Evolutionary conservation across 2,888 invertebrate species (phyloP).

Genomic region (Congeria kusceri): DNA sequence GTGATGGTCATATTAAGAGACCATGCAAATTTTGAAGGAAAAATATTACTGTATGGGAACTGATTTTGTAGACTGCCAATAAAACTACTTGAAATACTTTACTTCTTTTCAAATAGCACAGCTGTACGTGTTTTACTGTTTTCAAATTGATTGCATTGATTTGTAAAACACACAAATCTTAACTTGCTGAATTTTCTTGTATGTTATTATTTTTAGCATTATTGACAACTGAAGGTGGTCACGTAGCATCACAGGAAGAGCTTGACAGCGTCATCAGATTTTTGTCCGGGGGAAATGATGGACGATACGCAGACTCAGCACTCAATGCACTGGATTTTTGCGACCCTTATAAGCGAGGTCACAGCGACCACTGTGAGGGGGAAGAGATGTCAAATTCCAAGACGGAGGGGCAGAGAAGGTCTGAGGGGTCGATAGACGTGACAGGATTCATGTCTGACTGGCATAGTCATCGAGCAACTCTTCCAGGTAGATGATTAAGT

Average conservation of each 20-base stretch:
- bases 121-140: too few species aligned
- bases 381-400: not conserved
- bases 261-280: conserved; percentile 82
- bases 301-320: conserved; percentile 43
- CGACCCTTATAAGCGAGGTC: not conserved
- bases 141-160: too few species aligned
- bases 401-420: conserved; percentile 71
- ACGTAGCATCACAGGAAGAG: conserved; percentile 81
- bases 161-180: too few species aligned
- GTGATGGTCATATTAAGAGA: too few species aligned
- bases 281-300: conserved; percentile 72
- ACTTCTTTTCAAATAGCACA: too few species aligned
- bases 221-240: conserved; percentile 22
- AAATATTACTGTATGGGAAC: too few species aligned
- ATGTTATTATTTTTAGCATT: too few species aligned
- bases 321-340: conserved; percentile 70
- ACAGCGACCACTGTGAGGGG: not conserved
- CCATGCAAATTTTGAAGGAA: too few species aligned
- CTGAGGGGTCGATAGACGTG: conserved; percentile 79
- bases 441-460: conserved; percentile 61
- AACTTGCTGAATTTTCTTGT: too few species aligned
- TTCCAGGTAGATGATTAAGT: conserved; percentile 62
- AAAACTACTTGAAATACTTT: too few species aligned
- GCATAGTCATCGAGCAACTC: conserved; percentile 77
- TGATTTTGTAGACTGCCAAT: too few species aligned